Evolutionary conservation across 2,888 invertebrate species (phyloP), one percentile per base, ranked within the genome.

Genomic region (Cecidostiba fungosa): DNA sequence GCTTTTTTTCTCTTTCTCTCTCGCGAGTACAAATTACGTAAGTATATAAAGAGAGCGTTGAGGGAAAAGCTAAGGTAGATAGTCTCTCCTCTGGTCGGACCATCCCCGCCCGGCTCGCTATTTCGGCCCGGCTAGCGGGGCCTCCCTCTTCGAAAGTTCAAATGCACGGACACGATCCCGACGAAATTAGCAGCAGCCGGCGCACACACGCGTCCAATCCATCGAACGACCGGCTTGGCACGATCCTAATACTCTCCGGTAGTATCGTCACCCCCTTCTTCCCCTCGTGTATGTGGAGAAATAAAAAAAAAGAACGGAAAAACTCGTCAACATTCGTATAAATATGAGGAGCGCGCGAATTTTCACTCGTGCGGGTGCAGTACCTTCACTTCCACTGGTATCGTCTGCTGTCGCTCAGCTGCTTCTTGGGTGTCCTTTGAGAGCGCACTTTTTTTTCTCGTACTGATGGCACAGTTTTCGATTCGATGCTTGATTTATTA

Each of bases 111-210:
- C 47, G 43, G 47, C 50, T 66, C 66, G 79, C 85, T 87, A 87
- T 87, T 87, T 87, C 85, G 77, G 81, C 77, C 39, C n/a, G 50
- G 72, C 82, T n/a, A 26, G 66, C 32, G 29, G 77, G 59, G n/a
- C 73, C 73, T 73, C 84, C 84, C 36, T 16, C 82, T 85, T 88
- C 83, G 84, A 87, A 87, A 86, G 88, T 89, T 89, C 87, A 88
- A 89, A 88, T 85, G 87, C 88, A 82, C 87, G 77, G 69, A 85
- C 85, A 59, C 47, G 74, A 73, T 47, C 70, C 82, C 82, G 77
- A 82, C 82, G 77, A 62, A 83, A 77, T 83, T 83, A 83, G 83
- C 83, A n/a, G 77, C 70, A n/a, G 69, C 39, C 70, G 73, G 62
- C 54, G 32, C 62, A 23, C 16, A 50, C 23, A 59, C 72, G 19